Evolutionary conservation across 2,888 invertebrate genomes (phyloP), one percentile per base, ranked within the genome.

Genomic region (Formica aserva): DNA sequence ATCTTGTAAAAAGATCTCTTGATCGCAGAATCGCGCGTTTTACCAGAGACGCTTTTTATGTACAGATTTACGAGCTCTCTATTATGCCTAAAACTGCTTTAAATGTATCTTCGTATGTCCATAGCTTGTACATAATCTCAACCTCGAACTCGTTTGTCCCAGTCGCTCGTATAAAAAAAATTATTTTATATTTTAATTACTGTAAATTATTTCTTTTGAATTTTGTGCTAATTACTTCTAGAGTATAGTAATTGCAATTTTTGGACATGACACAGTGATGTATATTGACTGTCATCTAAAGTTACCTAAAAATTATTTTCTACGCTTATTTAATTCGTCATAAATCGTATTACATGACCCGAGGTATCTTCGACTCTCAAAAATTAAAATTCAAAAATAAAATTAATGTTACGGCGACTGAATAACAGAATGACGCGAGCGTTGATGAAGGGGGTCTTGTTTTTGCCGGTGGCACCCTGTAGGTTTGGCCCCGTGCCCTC

Each of bases 401-500:
- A 48, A 75, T 45, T 67, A 82, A 82, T 69, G 72, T 67, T 69
- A 77, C 74, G 83, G 78, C 66, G 86, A 69, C 41, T 63, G 76
- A 66, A 45, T 11, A 38, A 26, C 32, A 67, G 48, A 82, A 65
- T 67, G 76, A 87, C 84, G 71, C 87, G 52, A 85, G 85, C 89
- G 87, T 91, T 92, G 89, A 91, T 77, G 84, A 86, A 78, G 85
- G 92, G 91, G 89, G 92, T 89, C 89, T 88, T 88, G 76, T 89
- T 89, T 86, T 87, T 84, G 85, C 77, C 86, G 86, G 76, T 89
- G 92, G 87, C 90, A 90, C 85, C 91, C 91, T 89, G 88, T 92
- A 94, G 94, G 93, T 93, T 89, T 93, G 91, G 94, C 94, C 84
- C 94, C 94, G 88, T 95, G 95, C 93, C 93, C 94, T 78, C 88